phyloP scores from a whole-genome alignment of 2,888 invertebrate genomes.

The Trichogramma dendrolimi region DNA sequence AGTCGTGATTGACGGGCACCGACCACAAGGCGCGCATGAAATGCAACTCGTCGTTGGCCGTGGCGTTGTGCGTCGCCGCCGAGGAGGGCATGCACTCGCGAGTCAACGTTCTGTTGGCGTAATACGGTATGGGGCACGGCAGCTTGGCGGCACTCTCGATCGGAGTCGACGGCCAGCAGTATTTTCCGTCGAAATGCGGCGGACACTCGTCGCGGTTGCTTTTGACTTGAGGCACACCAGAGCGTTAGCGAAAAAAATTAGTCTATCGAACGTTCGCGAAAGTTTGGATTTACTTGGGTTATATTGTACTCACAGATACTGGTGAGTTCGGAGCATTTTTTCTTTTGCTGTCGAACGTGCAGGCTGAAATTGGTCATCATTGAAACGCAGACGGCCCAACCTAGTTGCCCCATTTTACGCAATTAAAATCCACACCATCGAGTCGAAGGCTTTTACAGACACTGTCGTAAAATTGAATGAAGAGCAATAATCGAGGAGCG shows the following conservation, averaged over 20 bases:
- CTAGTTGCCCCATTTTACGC: too few species aligned
- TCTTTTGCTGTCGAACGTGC: not conserved
- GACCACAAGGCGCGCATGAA: not conserved
- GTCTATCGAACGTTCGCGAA: too few species aligned
- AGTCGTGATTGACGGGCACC: not conserved
- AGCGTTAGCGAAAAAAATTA: too few species aligned
- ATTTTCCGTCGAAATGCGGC: constrained; percentile 1
- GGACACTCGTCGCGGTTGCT: not conserved
- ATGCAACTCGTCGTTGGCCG: not conserved
- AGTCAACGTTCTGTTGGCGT: not conserved
- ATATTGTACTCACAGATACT: constrained; percentile 6
- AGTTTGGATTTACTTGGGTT: too few species aligned
- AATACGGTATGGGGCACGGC: not conserved
- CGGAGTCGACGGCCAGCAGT: constrained; percentile 8
- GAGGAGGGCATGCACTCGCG: constrained; percentile 8
- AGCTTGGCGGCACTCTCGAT: not conserved
- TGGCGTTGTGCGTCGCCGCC: not conserved
- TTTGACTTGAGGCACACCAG: not conserved
- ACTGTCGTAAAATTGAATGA: too few species aligned
- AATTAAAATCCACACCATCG: too few species aligned
- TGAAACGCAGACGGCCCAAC: too few species aligned
- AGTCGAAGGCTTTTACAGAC: too few species aligned
- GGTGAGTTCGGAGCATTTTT: not conserved
- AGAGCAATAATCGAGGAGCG: too few species aligned
- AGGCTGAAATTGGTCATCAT: constrained; percentile 2